These are phyloP conservation scores for Elysia chlorotica DNA, from an alignment of 1,140 invertebrate species.

Conservation along the genomic window DNA sequence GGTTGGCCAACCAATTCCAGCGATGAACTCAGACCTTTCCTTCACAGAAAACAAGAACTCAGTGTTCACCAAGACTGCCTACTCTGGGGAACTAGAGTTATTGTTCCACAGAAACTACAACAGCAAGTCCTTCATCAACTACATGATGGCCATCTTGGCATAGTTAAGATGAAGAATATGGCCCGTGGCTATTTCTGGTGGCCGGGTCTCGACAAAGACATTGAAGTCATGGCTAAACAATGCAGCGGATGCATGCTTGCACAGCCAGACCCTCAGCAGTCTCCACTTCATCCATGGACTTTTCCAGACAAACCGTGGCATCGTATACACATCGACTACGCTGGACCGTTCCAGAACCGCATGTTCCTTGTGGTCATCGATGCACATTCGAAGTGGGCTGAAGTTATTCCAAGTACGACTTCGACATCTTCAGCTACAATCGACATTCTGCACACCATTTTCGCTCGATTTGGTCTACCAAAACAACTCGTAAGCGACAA, in stretches of 20 bases:
- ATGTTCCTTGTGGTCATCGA: conserved; percentile 29
- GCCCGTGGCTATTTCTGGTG: conserved; percentile 66
- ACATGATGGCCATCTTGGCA: conserved; percentile 50
- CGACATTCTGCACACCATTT: conserved; percentile 11
- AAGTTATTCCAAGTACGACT: conserved; percentile 24
- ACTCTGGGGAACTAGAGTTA: conserved; percentile 30
- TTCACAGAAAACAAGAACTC: conserved; percentile 23
- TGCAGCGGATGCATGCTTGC: conserved; percentile 59
- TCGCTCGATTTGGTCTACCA: conserved; percentile 36
- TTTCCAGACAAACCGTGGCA: conserved; percentile 25
- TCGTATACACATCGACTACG: conserved; percentile 39
- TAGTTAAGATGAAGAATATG: conserved; percentile 63
- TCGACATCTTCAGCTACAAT: conserved; percentile 27
- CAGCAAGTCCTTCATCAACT: conserved; percentile 58
- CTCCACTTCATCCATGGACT: conserved; percentile 33
- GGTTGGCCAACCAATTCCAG: conserved; percentile 1
- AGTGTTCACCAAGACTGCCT: conserved; percentile 27
- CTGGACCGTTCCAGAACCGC: conserved; percentile 33
- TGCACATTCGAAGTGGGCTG: conserved; percentile 33
- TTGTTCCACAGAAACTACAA: conserved; percentile 61
- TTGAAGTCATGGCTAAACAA: conserved; percentile 56
- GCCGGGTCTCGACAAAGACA: conserved; percentile 63
- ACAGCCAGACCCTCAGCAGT: conserved; percentile 14
- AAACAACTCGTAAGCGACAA: conserved; percentile 53
- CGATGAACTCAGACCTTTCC: conserved; percentile 24